Evolutionary conservation across 1,140 invertebrate genomes (phyloP), one percentile per base, ranked within the genome.

Genomic region (Aphelinus atriplicis): DNA sequence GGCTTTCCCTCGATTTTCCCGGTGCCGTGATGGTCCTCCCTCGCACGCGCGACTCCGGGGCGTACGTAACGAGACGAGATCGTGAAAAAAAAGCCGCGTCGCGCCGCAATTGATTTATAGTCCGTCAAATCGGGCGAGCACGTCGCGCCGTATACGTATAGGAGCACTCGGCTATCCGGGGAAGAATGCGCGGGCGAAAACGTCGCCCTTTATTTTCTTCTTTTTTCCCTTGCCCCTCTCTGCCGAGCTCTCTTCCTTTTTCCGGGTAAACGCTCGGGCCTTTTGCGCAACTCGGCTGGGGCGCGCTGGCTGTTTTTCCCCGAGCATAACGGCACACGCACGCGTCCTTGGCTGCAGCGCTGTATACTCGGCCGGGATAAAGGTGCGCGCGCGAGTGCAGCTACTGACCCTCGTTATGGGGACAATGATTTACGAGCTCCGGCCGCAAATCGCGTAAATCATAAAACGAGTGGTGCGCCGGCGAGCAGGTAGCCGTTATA

Each of bases 381-480:
- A 60, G 45, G 58, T 60, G 58, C 9, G 26, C 26, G 26, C 57
- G 9, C 9, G 57, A 1, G 43, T 9, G 46, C 26, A 26, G 26
- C 26, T 26, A 26, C 26, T 5, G 9, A 74, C 65, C 72, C 72
- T 68, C 65, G 65, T 74, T 61, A 68, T 51, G 56, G 51, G 48
- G 9, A 4, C 10, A 75, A 71, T 78, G 80, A 81, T 81, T 79
- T 78, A 81, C 75, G 60, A 55, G 0, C 43, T 46, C n/a, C 47
- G 48, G 67, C 66, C 73, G 47, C 73, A 75, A 53, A 75, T 70
- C 66, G 58, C 62, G 73, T 79, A 78, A 80, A 80, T 80, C 79
- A 80, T 76, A 69, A 47, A 45, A 69, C 1, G 26, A 3, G 5
- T 48, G 10, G 66, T 2, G 45, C 63, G 43, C 3, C 71, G 81